Conservation (phyloP, 2,113 vertebrate genomes). For the Neogale vison region DNA sequence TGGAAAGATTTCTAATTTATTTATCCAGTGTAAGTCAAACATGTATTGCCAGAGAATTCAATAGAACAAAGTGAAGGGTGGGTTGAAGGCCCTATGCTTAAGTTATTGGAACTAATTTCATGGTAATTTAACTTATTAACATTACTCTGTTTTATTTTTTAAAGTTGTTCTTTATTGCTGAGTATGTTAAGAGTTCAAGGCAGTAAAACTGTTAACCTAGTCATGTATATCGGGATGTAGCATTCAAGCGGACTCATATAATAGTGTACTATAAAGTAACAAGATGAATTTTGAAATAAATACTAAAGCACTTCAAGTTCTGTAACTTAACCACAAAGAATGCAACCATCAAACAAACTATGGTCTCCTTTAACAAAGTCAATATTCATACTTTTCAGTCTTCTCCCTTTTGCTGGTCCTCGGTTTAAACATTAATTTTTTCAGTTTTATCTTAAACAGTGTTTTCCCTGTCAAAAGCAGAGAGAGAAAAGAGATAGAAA, state of each 20-base stretch:
- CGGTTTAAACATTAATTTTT: not conserved
- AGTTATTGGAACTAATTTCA: not conserved
- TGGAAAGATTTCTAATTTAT: not conserved
- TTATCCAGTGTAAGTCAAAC: not conserved
- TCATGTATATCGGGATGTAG: not conserved
- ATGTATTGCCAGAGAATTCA: not conserved
- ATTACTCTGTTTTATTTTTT: not conserved
- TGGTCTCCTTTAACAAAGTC: not conserved
- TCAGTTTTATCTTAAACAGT: not conserved
- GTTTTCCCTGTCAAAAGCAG: not conserved
- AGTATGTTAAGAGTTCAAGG: not conserved
- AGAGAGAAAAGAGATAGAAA: not conserved
- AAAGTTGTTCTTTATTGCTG: not conserved
- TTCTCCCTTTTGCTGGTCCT: not conserved
- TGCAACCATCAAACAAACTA: not conserved
- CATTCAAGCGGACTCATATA: not conserved
- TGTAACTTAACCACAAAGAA: not conserved
- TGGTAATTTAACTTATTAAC: not conserved
- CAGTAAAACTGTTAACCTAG: not conserved
- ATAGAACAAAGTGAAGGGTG: not conserved
- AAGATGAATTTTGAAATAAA: not conserved
- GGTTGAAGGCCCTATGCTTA: not conserved
- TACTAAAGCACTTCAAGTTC: not conserved
- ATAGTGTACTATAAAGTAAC: not conserved
- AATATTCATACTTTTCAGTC: not conserved